Conservation (phyloP, 2,888 invertebrate genomes). For the Xylota segnis region DNA sequence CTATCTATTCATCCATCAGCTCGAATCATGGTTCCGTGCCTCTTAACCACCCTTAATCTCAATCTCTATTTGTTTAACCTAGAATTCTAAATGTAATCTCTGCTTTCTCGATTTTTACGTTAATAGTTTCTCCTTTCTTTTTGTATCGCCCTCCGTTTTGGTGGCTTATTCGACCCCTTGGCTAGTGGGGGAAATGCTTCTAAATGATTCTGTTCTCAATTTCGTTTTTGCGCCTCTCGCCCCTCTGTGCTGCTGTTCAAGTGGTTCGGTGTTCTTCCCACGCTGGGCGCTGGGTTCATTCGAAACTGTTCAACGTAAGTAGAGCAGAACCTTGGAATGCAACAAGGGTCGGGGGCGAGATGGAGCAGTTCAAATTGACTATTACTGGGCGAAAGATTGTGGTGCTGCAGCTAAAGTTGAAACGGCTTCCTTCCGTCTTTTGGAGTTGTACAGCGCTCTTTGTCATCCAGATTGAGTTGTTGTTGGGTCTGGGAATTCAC, state of each 20-base stretch:
- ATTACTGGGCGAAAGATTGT: not conserved
- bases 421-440: slow-evolving; percentile 20
- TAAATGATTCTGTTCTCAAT: slow-evolving; percentile 56
- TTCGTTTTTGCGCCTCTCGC: not conserved
- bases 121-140: slow-evolving; percentile 4
- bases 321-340: slow-evolving; percentile 46
- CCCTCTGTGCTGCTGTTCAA: slow-evolving; percentile 1
- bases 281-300: slow-evolving; percentile 10
- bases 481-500: slow-evolving; percentile 17
- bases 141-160: not conserved
- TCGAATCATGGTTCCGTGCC: slow-evolving; percentile 64
- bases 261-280: slow-evolving; percentile 25
- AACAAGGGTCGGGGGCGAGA: not conserved
- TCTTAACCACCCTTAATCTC: slow-evolving; percentile 73
- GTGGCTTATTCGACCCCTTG: slow-evolving; percentile 38
- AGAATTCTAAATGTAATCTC: slow-evolving; percentile 67
- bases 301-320: slow-evolving; percentile 52
- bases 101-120: slow-evolving; percentile 49
- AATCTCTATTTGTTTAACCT: slow-evolving; percentile 73
- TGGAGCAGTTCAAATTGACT: slow-evolving; percentile 16
- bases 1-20: slow-evolving; percentile 66
- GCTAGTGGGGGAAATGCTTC: slow-evolving; percentile 31
- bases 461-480: slow-evolving; percentile 39
- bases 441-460: slow-evolving; percentile 9
- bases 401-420: slow-evolving; percentile 31